These are phyloP conservation scores for Erinaceus europaeus DNA, from an alignment of 2,113 vertebrate genomes.

Conservation along the genomic window DNA sequence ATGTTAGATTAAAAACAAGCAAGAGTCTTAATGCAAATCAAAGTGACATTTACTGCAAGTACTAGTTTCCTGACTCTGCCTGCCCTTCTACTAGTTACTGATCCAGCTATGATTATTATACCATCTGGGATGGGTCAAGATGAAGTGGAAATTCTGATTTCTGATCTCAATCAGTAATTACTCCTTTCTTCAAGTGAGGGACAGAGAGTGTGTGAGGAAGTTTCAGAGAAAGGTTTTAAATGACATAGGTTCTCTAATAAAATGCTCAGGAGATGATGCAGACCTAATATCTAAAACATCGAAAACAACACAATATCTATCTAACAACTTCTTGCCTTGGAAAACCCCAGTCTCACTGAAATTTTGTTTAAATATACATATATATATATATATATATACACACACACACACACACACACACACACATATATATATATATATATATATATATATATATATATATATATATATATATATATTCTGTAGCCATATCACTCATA, in stretches of 20 bases:
- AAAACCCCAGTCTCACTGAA: conserved; percentile 35
- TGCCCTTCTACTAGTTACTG: background rate
- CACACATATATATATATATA: too few species aligned
- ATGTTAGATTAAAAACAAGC: background rate
- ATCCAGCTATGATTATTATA: background rate
- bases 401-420: too few species aligned
- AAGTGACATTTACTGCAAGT: background rate
- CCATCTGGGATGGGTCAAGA: conserved; percentile 45
- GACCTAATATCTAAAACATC: conserved; percentile 43
- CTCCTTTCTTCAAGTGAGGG: conserved; percentile 14
- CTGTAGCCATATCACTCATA: conserved; percentile 23
- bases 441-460: too few species aligned
- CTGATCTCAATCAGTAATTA: conserved; percentile 43
- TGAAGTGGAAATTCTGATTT: conserved; percentile 29
- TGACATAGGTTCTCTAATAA: conserved; percentile 29
- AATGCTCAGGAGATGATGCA: conserved; percentile 35
- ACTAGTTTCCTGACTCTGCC: background rate
- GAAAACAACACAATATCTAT: conserved; percentile 26
- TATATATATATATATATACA: conserved; percentile 44
- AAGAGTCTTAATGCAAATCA: conserved; percentile 20
- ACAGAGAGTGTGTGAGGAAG: conserved; percentile 11
- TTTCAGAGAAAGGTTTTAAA: conserved; percentile 34
- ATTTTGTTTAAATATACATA: conserved; percentile 32
- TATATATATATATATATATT: conserved; percentile 50
- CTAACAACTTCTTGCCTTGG: conserved; percentile 15